phyloP scores from a whole-genome alignment of 2,888 invertebrate species.

The Aleiodes testaceus region DNA sequence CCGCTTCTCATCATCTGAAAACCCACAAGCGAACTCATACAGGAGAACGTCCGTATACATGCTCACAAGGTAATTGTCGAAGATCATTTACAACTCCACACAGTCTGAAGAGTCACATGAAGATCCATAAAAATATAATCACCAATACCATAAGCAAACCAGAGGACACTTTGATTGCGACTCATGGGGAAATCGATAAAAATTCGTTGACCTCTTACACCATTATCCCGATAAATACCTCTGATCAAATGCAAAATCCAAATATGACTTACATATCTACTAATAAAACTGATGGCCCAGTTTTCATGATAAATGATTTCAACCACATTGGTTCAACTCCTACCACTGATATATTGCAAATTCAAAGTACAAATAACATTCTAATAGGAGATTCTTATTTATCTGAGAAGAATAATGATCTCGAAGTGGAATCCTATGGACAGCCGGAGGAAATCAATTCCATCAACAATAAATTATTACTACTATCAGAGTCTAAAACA shows the following conservation, averaged over 20 bases:
- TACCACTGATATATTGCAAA: conserved; percentile 45
- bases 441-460: neutral
- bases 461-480: conserved; percentile 19
- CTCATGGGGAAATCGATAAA: neutral
- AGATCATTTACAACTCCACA: conserved; percentile 90
- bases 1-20: conserved; percentile 94
- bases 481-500: conserved; percentile 1
- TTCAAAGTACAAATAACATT: conserved; percentile 50
- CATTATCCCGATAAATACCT: conserved; percentile 58
- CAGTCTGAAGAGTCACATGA: conserved; percentile 85
- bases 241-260: conserved; percentile 47
- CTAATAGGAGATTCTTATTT: conserved; percentile 6
- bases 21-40: conserved; percentile 91
- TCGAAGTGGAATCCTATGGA: neutral
- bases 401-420: conserved; percentile 16
- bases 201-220: conserved; percentile 51
- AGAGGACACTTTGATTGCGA: conserved; percentile 23
- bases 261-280: conserved; percentile 57
- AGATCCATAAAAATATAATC: conserved; percentile 79
- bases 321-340: conserved; percentile 47
- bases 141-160: conserved; percentile 44
- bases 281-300: conserved; percentile 39
- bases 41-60: conserved; percentile 86
- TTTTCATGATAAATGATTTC: conserved; percentile 45
- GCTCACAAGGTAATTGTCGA: conserved; percentile 80